phyloP scores from a whole-genome alignment of 1,140 invertebrate species.

The Zaprionus taronus region DNA sequence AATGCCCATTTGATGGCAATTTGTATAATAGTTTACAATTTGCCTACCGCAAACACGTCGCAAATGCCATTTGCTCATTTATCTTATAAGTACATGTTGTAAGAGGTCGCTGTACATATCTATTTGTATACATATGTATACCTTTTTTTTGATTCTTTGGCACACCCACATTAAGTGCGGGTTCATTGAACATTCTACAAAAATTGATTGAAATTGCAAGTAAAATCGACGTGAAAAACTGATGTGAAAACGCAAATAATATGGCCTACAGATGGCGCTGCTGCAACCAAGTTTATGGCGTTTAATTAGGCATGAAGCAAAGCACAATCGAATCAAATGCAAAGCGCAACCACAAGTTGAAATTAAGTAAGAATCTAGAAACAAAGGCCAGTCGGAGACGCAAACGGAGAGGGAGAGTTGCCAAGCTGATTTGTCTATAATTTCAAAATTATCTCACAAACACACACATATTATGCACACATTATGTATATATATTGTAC shows the following conservation, averaged over 20 bases:
- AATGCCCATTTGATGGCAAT: constrained; percentile 37
- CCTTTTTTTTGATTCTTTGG: constrained; percentile 3
- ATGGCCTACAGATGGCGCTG: constrained; percentile 41
- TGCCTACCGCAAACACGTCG: constrained; percentile 39
- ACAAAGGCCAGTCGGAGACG: constrained; percentile 37
- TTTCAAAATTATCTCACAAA: constrained; percentile 56
- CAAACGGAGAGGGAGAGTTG: neutral
- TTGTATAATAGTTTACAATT: constrained; percentile 45
- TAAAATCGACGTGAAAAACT: constrained; percentile 19
- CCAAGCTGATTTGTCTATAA: constrained; percentile 35
- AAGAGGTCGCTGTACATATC: constrained; percentile 3
- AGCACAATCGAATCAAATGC: constrained; percentile 54
- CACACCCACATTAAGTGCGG: constrained; percentile 36
- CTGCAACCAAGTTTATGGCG: constrained; percentile 38
- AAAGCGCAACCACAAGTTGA: constrained; percentile 62
- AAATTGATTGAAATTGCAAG: constrained; percentile 12
- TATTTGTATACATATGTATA: neutral
- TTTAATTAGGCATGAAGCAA: constrained; percentile 74
- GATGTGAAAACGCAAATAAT: constrained; percentile 54
- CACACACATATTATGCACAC: constrained; percentile 11
- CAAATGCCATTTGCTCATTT: constrained; percentile 45
- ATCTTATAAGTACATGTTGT: constrained; percentile 39
- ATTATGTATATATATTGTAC: neutral
- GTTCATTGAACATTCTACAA: constrained; percentile 42
- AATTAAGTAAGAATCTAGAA: constrained; percentile 59